Evolutionary conservation across 2,888 invertebrate genomes (phyloP).

Genomic region (Chrysina gloriosa): DNA sequence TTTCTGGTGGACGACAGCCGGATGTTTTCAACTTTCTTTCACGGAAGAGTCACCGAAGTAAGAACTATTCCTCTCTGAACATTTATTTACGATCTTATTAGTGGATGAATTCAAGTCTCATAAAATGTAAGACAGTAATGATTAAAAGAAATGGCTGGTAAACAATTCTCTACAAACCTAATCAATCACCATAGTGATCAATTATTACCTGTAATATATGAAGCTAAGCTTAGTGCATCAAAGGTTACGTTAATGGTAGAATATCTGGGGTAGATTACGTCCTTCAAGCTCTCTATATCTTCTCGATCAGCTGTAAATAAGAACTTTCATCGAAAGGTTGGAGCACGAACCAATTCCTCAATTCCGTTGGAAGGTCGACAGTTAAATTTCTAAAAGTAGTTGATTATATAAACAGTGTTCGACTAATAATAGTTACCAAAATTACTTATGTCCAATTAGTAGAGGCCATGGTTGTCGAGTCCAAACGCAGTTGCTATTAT

Average conservation of each 20-base stretch:
- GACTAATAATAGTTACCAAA: not conserved
- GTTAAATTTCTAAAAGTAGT: not conserved
- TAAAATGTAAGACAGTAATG: no score
- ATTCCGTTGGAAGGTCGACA: not conserved
- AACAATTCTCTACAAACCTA: no score
- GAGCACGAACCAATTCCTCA: not conserved
- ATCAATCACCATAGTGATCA: no score
- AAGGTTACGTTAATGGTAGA: not conserved
- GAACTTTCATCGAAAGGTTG: not conserved
- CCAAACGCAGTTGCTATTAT: conserved; percentile 69
- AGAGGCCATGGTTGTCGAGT: conserved; percentile 73
- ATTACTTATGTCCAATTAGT: conserved; percentile 69
- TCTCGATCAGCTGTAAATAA: not conserved
- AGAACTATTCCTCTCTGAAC: no score
- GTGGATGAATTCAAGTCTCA: no score
- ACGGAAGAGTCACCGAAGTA: no score
- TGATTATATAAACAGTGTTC: not conserved
- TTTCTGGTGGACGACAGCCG: no score
- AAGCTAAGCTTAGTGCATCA: not conserved
- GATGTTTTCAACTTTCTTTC: no score
- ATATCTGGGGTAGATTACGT: conserved; percentile 1
- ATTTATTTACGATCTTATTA: no score
- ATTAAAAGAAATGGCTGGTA: no score
- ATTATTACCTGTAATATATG: conserved; percentile 8
- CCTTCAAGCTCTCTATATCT: conserved; percentile 9